Evolutionary conservation across 2,113 vertebrate species (phyloP).

Genomic region (Sphaerodactylus townsendi): DNA sequence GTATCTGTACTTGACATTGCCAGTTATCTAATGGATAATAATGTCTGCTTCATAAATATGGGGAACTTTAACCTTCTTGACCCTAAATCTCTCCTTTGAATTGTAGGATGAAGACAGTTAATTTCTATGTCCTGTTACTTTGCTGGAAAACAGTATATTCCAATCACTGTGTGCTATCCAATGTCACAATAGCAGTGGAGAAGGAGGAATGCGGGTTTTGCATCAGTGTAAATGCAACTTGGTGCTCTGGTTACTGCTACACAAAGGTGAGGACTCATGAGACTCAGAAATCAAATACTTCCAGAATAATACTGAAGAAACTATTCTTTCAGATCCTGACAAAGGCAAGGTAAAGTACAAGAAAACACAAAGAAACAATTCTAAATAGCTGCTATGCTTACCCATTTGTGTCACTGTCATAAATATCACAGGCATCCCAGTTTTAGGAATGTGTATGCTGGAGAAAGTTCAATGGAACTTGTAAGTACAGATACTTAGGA

Average conservation of each 20-base stretch:
- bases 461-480: neutral
- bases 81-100: slow-evolving; percentile 28
- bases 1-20: slow-evolving; percentile 4
- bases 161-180: slow-evolving; percentile 77
- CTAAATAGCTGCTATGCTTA: neutral
- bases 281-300: neutral
- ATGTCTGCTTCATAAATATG: slow-evolving; percentile 4
- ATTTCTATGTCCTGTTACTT: slow-evolving; percentile 76
- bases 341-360: neutral
- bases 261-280: slow-evolving; percentile 76
- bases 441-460: neutral
- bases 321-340: rapidly evolving
- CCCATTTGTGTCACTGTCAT: neutral
- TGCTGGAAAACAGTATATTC: slow-evolving; percentile 76
- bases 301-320: neutral
- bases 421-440: neutral
- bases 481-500: neutral
- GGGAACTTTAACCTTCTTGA: neutral
- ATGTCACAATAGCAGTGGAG: slow-evolving; percentile 82
- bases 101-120: slow-evolving; percentile 76
- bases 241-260: slow-evolving; percentile 86
- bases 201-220: slow-evolving; percentile 82
- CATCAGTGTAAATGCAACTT: slow-evolving; percentile 80
- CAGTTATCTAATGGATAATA: neutral
- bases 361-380: neutral